Evolutionary conservation across 2,797 vertebrate species (phyloP), one percentile per base, ranked within the genome.

Genomic region (Falco cherrug): DNA sequence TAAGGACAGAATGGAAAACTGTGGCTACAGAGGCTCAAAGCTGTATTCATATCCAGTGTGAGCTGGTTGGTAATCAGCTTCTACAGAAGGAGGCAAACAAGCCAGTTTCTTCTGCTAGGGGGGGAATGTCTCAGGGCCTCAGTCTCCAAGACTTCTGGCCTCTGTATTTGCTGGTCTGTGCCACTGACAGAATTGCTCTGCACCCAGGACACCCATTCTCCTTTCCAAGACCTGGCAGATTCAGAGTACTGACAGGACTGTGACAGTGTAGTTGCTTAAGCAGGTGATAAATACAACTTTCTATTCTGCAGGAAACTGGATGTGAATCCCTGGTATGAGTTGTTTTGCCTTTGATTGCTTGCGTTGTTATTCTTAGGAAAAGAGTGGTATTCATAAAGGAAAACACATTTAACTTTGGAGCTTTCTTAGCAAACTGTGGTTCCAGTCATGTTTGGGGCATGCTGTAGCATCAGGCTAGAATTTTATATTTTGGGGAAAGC

Each of bases 1-100:
- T 98, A 98, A 98, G 98, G 90, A 35, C 67, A 59, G 84, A 67
- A 21, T 5, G 68, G 45, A 51, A 35, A 68, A 56, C 24, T 41
- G 22, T 65, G 60, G 51, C 33, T 79, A 63, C 60, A 87, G 48
- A 69, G 61, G n/a, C 64, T 83, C 26, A 51, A 60, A 84, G 53
- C 71, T 65, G 71, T 45, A 16, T 64, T 61, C 53, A 8, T 33
- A 48, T 16, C 51, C 83, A 47, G 11, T 14, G 25, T 50, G 81
- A 61, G 61, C 81, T 74, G 51, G 31, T 10, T 5, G 6, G 29
- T 50, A 37, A 87, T 37, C 74, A 68, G 57, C n/a, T 50, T 50
- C 35, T 68, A 11, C 10, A 35, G n/a, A 41, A 15, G 60, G 56
- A 90, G 61, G 80, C 25, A 61, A 10, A 29, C 6, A 53, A 39